These are phyloP conservation scores for Prinia subflava DNA, from an alignment of 2,113 vertebrate species.

Conservation along the genomic window DNA sequence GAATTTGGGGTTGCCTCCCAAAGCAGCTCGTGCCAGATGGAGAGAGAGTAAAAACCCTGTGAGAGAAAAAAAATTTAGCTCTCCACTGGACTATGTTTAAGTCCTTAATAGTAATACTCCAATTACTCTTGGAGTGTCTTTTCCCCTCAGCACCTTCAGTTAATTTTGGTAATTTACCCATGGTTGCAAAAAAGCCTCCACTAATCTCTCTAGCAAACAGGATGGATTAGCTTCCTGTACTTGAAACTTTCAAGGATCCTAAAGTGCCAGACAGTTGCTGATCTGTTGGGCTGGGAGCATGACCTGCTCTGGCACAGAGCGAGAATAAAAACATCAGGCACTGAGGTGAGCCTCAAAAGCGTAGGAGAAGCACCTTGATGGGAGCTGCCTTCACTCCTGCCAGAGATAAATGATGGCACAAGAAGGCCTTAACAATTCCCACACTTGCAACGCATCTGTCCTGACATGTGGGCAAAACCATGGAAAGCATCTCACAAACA, in stretches of 20 bases:
- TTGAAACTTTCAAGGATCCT: neutral
- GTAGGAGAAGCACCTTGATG: neutral
- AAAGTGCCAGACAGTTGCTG: neutral
- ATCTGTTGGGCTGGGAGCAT: neutral
- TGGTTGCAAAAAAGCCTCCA: neutral
- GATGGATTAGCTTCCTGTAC: neutral
- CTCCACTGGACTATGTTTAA: neutral
- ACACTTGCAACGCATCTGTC: neutral
- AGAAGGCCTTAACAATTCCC: neutral
- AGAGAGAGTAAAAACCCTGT: neutral
- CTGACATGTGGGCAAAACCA: neutral
- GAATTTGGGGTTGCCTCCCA: neutral
- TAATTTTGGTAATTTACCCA: neutral
- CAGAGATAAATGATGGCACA: neutral
- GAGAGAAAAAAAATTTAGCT: neutral
- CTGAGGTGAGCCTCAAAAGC: neutral
- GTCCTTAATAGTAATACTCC: neutral
- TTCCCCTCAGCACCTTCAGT: neutral
- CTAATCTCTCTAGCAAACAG: neutral
- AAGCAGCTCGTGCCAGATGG: neutral
- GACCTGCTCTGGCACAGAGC: neutral
- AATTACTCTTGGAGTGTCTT: neutral
- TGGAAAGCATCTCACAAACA: neutral
- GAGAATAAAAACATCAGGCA: neutral
- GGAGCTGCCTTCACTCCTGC: neutral